Evolutionary conservation across 2,797 vertebrate species (phyloP), one percentile per base, ranked within the genome.

Genomic region (Pseudocheirus occidentalis): DNA sequence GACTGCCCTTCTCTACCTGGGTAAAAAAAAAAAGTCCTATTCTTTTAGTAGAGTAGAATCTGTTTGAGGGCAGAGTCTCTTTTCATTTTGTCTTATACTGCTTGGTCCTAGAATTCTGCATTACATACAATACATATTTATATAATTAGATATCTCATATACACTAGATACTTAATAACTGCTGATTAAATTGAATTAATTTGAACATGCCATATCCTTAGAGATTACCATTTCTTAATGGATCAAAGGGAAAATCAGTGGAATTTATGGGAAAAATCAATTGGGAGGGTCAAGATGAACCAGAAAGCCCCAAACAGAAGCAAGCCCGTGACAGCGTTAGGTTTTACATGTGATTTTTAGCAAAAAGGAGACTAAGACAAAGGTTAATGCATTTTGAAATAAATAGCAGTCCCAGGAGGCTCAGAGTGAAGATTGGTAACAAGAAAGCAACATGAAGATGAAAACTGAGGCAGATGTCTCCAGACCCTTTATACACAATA

Each of bases 241-340:
- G 99, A 99, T 99, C 99, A 99, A 96, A 97, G 99, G 99, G 92
- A 97, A 99, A 97, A 99, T 98, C 18, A 99, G 99, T 81, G 99
- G 99, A 97, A 95, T 99, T 55, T 99, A 99, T 46, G 40, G 21
- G 9, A 11, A 87, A 53, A 87, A 50, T 10, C 73, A 98, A 99
- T 52, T 99, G 99, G 31, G 98, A 99, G 97, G 58, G 97, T 91
- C 98, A 96, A 98, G 13, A 99, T 95, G 99, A 99, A 96, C 98
- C 98, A 62, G 96, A 94, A 87, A 99, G 5, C 98, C 97, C 99
- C 99, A 92, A 99, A 98, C 96, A 95, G 21, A 98, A 98, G 31
- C 10, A 97, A 66, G 97, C 98, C 92, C 98, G 98, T 94, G 98
- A 97, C 31, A 97, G 98, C 24, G 97, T 98, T 87, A 24, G 46